phyloP scores from a whole-genome alignment of 2,797 vertebrate genomes.

The Leptatherina wallacei region DNA sequence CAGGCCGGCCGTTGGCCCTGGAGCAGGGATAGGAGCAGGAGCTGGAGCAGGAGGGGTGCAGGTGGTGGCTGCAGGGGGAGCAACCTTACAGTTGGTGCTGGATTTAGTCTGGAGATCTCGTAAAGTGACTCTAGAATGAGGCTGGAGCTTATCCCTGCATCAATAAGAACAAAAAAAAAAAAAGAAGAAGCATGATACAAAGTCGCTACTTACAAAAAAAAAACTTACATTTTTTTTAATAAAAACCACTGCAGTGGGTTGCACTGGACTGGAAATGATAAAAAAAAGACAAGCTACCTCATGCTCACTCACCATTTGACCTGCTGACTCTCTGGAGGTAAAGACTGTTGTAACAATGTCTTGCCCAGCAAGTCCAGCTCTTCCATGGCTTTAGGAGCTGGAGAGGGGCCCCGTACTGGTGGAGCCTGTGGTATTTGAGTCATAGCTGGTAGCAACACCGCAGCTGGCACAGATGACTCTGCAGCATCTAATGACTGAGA shows the following conservation, averaged over 20 bases:
- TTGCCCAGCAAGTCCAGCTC: conserved; percentile 94
- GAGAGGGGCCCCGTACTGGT: conserved; percentile 45
- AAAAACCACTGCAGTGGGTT: not conserved
- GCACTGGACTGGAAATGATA: not conserved
- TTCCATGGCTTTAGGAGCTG: conserved; percentile 86
- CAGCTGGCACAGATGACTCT: conserved; percentile 65
- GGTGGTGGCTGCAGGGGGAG: conserved; percentile 52
- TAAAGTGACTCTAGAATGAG: conserved; percentile 87
- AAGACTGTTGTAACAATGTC: conserved; percentile 91
- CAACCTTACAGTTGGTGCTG: conserved; percentile 60
- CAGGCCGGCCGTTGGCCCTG: conserved; percentile 45
- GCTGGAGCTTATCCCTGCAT: conserved; percentile 90
- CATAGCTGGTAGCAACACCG: conserved; percentile 71
- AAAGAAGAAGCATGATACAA: not conserved
- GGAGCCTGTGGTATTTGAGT: conserved; percentile 44
- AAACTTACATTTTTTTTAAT: not conserved
- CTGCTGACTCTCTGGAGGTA: conserved; percentile 92
- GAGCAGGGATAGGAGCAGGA: conserved; percentile 11
- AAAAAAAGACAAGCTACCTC: not conserved
- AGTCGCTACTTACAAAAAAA: not conserved
- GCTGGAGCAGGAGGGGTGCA: conserved; percentile 23
- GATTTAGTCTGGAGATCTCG: conserved; percentile 92
- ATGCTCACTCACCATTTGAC: conserved; percentile 88
- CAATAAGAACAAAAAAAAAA: not conserved
- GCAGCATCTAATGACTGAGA: conserved; percentile 85